Evolutionary conservation across 1,140 invertebrate genomes (phyloP).

Genomic region (Bombus huntii): DNA sequence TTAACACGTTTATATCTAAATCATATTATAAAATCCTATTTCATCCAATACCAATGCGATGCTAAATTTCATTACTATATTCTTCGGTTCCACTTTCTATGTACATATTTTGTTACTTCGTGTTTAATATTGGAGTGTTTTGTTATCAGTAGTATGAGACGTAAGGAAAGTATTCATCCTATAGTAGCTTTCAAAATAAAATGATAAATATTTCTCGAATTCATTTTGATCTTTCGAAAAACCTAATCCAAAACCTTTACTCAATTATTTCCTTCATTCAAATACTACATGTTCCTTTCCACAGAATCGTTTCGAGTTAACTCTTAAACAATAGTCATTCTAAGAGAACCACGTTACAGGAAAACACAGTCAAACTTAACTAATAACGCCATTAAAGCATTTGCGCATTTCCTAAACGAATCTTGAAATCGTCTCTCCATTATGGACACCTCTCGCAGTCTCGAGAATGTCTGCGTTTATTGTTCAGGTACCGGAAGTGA

Average conservation of each 20-base stretch:
- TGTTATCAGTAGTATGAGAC: too few relatives aligned
- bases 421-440: background rate
- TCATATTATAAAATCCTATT: too few relatives aligned
- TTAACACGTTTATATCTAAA: background rate
- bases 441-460: background rate
- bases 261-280: background rate
- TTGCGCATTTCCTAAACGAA: constrained; percentile 52
- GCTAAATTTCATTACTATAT: too few relatives aligned
- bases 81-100: too few relatives aligned
- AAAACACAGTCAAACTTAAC: constrained; percentile 73
- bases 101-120: too few relatives aligned
- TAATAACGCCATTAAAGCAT: constrained; percentile 76
- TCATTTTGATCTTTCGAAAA: too few relatives aligned
- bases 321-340: background rate
- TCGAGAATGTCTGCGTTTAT: constrained; percentile 13
- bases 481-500: constrained; percentile 52
- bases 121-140: too few relatives aligned
- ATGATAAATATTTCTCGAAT: too few relatives aligned
- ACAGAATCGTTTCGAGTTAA: background rate
- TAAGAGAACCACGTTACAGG: constrained; percentile 34
- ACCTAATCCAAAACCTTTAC: too few relatives aligned
- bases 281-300: background rate
- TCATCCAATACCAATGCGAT: too few relatives aligned
- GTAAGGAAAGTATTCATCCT: too few relatives aligned
- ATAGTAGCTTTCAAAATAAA: too few relatives aligned